phyloP scores from a whole-genome alignment of 2,797 vertebrate genomes.

The Crocidura indochinensis region DNA sequence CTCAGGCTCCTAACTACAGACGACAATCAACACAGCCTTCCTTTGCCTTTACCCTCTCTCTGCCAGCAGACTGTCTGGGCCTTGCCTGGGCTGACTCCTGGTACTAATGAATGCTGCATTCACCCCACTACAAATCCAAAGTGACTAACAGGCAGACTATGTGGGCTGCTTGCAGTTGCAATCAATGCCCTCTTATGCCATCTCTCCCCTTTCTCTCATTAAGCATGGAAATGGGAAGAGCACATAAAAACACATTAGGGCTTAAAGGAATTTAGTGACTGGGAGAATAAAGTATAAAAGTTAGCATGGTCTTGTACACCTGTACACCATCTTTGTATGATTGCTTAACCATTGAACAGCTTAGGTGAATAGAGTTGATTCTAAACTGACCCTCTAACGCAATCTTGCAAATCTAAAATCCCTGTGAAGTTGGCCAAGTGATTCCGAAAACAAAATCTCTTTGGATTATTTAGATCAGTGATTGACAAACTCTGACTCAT shows the following conservation, averaged over 20 bases:
- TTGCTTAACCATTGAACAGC: neutral
- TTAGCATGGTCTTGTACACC: neutral
- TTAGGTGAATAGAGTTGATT: neutral
- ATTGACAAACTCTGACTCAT: neutral
- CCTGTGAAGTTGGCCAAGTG: conserved; percentile 20
- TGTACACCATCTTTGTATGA: neutral
- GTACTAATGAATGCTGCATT: conserved; percentile 80
- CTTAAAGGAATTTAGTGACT: conserved; percentile 49
- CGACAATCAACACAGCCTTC: conserved; percentile 78
- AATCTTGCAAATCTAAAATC: conserved; percentile 54
- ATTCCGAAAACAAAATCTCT: conserved; percentile 16
- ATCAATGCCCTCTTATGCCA: conserved; percentile 68
- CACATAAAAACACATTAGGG: conserved; percentile 20
- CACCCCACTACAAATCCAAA: conserved; percentile 60
- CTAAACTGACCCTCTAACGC: neutral
- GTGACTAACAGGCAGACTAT: conserved; percentile 79
- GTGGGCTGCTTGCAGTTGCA: conserved; percentile 58
- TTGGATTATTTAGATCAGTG: conserved; percentile 40
- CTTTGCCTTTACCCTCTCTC: conserved; percentile 70
- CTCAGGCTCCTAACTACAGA: conserved; percentile 79
- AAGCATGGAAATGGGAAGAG: conserved; percentile 41
- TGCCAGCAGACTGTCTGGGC: conserved; percentile 81
- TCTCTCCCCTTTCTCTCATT: conserved; percentile 36
- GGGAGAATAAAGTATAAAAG: neutral
- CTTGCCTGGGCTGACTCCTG: conserved; percentile 65